A percentile compares a stretch with the other conserved stretches of the same genome.
These are phyloP conservation scores for Melinopterus prodromus DNA, from an alignment of 2,888 invertebrate species.

Conservation along the genomic window DNA sequence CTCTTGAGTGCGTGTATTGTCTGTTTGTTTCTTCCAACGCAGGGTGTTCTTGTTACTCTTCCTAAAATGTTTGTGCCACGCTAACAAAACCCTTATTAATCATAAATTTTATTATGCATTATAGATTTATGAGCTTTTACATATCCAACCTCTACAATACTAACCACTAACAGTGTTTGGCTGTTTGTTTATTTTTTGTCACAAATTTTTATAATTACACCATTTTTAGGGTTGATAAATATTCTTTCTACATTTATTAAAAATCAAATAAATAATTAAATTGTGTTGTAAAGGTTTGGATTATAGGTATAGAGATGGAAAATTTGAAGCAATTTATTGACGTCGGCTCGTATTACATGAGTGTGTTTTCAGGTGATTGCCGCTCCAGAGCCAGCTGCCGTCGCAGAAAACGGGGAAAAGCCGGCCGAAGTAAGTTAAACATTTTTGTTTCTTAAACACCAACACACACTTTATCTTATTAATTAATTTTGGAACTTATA, in stretches of 20 bases:
- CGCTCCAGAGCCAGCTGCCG: constrained; percentile 38
- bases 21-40: not conserved
- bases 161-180: not conserved
- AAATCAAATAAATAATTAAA: not conserved
- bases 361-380: constrained; percentile 42
- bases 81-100: constrained; percentile 7
- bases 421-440: constrained; percentile 42
- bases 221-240: too few species aligned
- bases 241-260: constrained; percentile 13
- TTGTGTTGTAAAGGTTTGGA: not conserved
- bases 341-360: not conserved
- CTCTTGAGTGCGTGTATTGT: not conserved
- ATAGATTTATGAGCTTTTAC: not conserved
- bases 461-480: constrained; percentile 18
- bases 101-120: constrained; percentile 5
- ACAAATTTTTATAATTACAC: too few species aligned
- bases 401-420: constrained; percentile 44
- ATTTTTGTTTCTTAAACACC: constrained; percentile 8
- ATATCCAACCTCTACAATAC: not conserved
- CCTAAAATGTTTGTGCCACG: constrained; percentile 14
- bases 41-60: not conserved
- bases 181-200: too few species aligned
- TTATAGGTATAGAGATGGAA: not conserved
- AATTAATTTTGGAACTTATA: constrained; percentile 16
- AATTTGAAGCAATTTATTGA: not conserved